Percentiles rank a stretch among this genome's conserved stretches.
Evolutionary conservation across 2,113 vertebrate species (phyloP).

Genomic region (Calyptommatus sinebrachiatus): DNA sequence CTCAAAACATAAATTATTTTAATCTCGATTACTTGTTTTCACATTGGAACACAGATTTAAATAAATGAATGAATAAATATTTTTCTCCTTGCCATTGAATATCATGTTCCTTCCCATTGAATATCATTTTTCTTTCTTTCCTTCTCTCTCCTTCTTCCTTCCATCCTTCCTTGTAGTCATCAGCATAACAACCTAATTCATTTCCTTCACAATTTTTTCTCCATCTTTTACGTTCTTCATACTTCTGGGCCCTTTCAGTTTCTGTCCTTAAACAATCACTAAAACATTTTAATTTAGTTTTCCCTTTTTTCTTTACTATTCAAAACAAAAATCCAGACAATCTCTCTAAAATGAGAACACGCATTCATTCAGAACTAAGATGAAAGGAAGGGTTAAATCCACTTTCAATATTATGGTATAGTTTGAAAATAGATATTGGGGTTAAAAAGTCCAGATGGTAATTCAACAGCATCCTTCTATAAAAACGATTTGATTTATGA

Average conservation of each 20-base stretch:
- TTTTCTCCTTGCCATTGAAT: too few species aligned
- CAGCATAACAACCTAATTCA: constrained; percentile 63
- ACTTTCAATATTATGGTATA: constrained; percentile 74
- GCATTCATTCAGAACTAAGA: constrained; percentile 66
- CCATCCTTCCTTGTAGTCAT: constrained; percentile 57
- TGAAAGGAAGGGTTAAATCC: constrained; percentile 81
- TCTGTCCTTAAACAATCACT: constrained; percentile 56
- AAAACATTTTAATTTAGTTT: constrained; percentile 4
- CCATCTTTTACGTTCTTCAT: constrained; percentile 25
- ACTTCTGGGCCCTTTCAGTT: constrained; percentile 47
- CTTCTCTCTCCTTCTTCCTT: constrained; percentile 14
- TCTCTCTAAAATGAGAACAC: constrained; percentile 65
- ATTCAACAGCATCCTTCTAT: constrained; percentile 82
- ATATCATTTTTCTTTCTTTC: not conserved
- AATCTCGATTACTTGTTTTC: too few species aligned
- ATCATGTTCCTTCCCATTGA: too few species aligned
- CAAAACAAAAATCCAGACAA: constrained; percentile 52
- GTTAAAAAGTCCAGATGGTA: constrained; percentile 88
- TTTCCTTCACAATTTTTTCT: constrained; percentile 57
- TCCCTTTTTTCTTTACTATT: constrained; percentile 35
- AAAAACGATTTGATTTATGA: constrained; percentile 85
- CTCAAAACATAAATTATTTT: too few species aligned
- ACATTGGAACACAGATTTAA: too few species aligned
- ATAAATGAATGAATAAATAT: too few species aligned
- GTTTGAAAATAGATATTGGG: constrained; percentile 82